Conservation (phyloP, 2,888 invertebrate genomes). For the Lasiommata megera region DNA sequence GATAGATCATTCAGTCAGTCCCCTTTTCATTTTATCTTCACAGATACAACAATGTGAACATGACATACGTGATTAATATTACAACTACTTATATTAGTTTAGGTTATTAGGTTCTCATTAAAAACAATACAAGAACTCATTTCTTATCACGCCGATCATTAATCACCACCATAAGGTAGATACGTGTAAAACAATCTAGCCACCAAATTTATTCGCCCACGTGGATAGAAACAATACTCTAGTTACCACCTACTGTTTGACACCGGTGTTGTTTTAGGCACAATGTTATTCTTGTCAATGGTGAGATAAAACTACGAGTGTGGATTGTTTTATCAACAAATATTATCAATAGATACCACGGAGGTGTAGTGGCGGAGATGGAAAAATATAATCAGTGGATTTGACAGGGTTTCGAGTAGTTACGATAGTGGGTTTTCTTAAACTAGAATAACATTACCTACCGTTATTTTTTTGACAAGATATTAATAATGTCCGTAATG, state of each 20-base stretch:
- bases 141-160: constrained; percentile 47
- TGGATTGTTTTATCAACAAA: constrained; percentile 9
- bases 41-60: too few species aligned
- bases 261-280: constrained; percentile 29
- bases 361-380: neutral
- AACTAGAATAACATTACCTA: too few species aligned
- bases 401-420: neutral
- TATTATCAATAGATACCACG: constrained; percentile 1
- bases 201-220: constrained; percentile 51
- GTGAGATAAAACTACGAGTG: constrained; percentile 7
- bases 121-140: constrained; percentile 8
- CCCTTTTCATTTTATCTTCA: too few species aligned
- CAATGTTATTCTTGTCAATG: constrained; percentile 27
- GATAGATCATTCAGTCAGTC: too few species aligned
- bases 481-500: too few species aligned
- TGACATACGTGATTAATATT: too few species aligned
- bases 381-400: neutral
- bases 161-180: constrained; percentile 42
- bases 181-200: constrained; percentile 48
- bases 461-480: too few species aligned
- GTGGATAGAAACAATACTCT: constrained; percentile 62
- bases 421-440: too few species aligned
- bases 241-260: constrained; percentile 64
- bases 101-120: neutral
- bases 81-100: too few species aligned